Base-by-base conservation (phyloP, 2,797 vertebrate species). In the Rhabdophis nuchalis region DNA sequence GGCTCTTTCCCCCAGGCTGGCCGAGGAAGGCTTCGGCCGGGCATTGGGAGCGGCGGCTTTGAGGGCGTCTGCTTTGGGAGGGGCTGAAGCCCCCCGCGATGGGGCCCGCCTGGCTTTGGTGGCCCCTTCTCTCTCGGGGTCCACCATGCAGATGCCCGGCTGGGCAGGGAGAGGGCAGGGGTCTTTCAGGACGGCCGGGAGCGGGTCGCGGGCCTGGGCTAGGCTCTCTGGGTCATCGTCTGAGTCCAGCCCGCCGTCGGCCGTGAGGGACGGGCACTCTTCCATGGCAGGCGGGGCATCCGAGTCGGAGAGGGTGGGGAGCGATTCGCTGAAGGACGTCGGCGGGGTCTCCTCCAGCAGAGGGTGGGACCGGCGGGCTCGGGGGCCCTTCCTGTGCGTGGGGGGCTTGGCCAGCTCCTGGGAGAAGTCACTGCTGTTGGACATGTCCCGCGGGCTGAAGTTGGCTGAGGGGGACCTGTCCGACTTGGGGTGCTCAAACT, bases 141-240 rank as follows among this genome's bases (percentile, higher is more conserved):
- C 98, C 0, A 98, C 98, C 98, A 99, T 99, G 96, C 99, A 99
- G 93, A 98, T 97, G 1, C 98, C 98, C 0, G 98, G 98, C 3
- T 98, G 98, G 7, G 98, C 97, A 0, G 98, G 98, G 72, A 98
- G 92, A 0, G 98, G 99, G 0, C 97, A 98, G 5, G 98, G 97
- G 52, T 99, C 98, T 91, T 98, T 98, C 85, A 98, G 94, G 0
- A 98, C 97, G 14, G 98, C 97, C 0, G 98, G 98, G 0, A 98
- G 97, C 0, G 98, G 98, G 96, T 99, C 98, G 0, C 94, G 96
- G 11, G 97, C 96, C 36, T 97, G 86, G 5, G 92, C 90, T 0
- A 50, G 10, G 53, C 86, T 92, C 0, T 95, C 96, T 0, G 97
- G 97, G 3, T 98, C 98, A 2, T 98, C 98, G 0, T 99, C 98